A percentile compares a stretch with the other conserved stretches of the same genome.
Conservation (phyloP, 2,113 vertebrate genomes). For the rat (Rattus norvegicus) region DNA sequence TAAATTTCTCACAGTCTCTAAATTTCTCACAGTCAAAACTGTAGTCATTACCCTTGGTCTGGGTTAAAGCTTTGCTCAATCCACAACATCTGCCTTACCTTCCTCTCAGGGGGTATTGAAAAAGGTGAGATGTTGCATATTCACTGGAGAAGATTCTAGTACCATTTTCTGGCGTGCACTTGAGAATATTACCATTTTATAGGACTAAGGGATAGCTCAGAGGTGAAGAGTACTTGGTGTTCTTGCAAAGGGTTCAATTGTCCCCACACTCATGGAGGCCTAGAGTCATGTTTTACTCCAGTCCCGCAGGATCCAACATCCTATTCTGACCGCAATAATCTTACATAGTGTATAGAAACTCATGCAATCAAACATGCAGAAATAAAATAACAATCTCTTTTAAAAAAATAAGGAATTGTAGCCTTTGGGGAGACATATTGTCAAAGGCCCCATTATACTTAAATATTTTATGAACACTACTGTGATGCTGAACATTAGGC, state of each 20-base stretch:
- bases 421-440: neutral
- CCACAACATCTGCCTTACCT: neutral
- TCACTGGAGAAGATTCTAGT: conserved; percentile 29
- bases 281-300: neutral
- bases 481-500: neutral
- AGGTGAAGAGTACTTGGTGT: neutral
- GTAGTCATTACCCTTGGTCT: neutral
- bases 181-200: neutral
- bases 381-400: neutral
- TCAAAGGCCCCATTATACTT: neutral
- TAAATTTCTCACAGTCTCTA: conserved; percentile 32
- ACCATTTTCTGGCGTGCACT: neutral
- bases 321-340: neutral
- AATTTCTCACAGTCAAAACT: conserved; percentile 20
- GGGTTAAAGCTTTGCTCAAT: neutral
- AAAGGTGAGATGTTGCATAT: neutral
- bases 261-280: neutral
- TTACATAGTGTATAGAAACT: neutral
- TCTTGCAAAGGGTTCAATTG: neutral
- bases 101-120: neutral
- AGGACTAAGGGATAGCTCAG: neutral
- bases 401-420: neutral
- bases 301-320: neutral
- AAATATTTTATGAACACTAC: neutral
- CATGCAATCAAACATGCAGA: neutral